Evolutionary conservation across 2,113 vertebrate species (phyloP), one percentile per base, ranked within the genome.

Genomic region (Dasyornis broadbenti): DNA sequence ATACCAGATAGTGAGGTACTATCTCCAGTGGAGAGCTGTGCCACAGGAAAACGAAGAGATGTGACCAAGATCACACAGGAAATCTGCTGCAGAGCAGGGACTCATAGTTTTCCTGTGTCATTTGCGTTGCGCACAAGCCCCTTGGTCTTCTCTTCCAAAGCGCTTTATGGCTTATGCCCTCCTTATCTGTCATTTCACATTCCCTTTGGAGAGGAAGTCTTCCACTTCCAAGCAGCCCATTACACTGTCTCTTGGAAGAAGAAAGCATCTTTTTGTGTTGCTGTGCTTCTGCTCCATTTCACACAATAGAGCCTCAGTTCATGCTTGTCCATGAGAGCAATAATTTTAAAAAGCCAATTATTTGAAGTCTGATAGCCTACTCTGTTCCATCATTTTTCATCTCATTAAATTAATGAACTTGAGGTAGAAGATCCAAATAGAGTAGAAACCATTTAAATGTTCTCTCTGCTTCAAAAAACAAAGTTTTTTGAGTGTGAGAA

Each of bases 311-410:
- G 56, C 44, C 86, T 97, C 39, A 95, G 94, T 95, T 78, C 6
- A 1, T 79, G 49, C 83, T 84, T 89, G 69, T 94, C 73, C 86
- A 94, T 0, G 1, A 84, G n/a, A 95, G 94, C 50, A 94, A 92
- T 94, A 95, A 78, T 95, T 97, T 95, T 1, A 90, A 95, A 95
- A 95, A 96, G 72, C 72, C 77, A 92, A 91, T 95, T 97, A 94
- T 89, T 94, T 65, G 63, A 92, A 91, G 89, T 79, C 61, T 84
- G 49, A 84, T 94, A 86, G 65, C 57, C 31, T 86, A 89, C 81
- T 86, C 61, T 12, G 5, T 77, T 86, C 50, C 3, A 84, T 86
- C 47, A 44, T 82, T 96, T 94, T 95, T 95, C 69, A 69, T 93
- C 79, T 93, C 50, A 57, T 92, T 95, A 79, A 95, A 44, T 90